Base-by-base conservation (phyloP, 2,888 invertebrate genomes). In the Amphipoea lucens region DNA sequence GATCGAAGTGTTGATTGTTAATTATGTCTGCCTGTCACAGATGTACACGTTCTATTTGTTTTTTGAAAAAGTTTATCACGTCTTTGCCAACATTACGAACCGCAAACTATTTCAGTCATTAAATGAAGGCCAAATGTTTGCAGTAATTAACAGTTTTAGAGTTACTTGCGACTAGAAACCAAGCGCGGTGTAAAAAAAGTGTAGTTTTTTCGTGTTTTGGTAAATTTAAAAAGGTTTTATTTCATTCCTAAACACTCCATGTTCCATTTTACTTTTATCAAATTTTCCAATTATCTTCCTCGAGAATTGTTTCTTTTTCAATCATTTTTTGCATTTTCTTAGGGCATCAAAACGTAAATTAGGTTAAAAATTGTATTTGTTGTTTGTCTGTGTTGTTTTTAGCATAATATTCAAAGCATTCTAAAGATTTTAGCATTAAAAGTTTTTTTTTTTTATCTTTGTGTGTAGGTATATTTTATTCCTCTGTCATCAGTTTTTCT, bases 71-170 rank as follows among this genome's bases (percentile, higher is more conserved):
- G 65, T 71, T 76, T 78, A 74, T 20, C 48, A n/a, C 62, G 48
- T 69, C 66, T 78, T 74, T 86, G 87, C 82, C 90, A 88, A 86
- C 81, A 60, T 74, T 75, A 74, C 23, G 79, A 78, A 60, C 45
- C 57, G 54, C 48, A 68, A 83, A 76, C 80, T 88, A 88, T 88
- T 90, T 88, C 76, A 54, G 88, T 67, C 70, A 74, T 66, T 74
- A 82, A n/a, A 73, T 74, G 81, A 82, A 86, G 84, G 86, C 23
- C 82, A 65, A 69, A 70, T 72, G 65, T 57, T 71, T 79, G 71
- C 51, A 51, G 74, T 70, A 80, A 81, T 89, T 81, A 85, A 78
- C 51, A 57, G 7, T 78, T 69, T 81, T 71, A 68, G 79, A 65
- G 54, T 74, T 79, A 1, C 70, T 73, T 12, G 1, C 5, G 9